Evolutionary conservation across 1,140 invertebrate species (phyloP).

Genomic region (Tetraneura akinire): DNA sequence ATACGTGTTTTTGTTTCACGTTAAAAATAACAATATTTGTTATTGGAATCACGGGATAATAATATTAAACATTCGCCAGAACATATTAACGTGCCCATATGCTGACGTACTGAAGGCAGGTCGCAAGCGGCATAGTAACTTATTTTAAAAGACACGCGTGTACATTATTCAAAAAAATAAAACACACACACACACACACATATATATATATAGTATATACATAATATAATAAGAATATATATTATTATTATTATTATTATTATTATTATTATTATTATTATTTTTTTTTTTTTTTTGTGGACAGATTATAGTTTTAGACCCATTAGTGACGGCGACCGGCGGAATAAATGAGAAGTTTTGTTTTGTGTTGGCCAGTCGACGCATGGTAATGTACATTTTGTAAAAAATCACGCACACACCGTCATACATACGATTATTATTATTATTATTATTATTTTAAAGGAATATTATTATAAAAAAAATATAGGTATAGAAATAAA

Average conservation of each 20-base stretch:
- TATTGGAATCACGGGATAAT: too few species aligned
- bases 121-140: constrained; percentile 18
- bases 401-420: constrained; percentile 50
- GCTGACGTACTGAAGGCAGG: too few species aligned
- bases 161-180: neutral
- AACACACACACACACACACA: too few species aligned
- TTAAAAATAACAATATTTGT: too few species aligned
- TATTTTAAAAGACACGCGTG: constrained; percentile 39
- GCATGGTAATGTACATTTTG: constrained; percentile 49
- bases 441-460: constrained; percentile 39
- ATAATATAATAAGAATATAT: constrained; percentile 34
- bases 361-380: constrained; percentile 38
- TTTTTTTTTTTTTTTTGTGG: constrained; percentile 9
- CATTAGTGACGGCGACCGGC: constrained; percentile 47
- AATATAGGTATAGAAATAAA: too few species aligned
- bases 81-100: too few species aligned
- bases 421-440: constrained; percentile 49
- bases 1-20: too few species aligned
- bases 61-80: too few species aligned
- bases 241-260: neutral
- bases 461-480: constrained; percentile 30
- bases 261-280: constrained; percentile 2
- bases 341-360: constrained; percentile 50
- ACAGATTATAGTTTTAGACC: constrained; percentile 45
- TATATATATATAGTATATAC: too few species aligned